Conservation (phyloP, 2,888 invertebrate genomes). For the Drosophila pseudotalamancana region DNA sequence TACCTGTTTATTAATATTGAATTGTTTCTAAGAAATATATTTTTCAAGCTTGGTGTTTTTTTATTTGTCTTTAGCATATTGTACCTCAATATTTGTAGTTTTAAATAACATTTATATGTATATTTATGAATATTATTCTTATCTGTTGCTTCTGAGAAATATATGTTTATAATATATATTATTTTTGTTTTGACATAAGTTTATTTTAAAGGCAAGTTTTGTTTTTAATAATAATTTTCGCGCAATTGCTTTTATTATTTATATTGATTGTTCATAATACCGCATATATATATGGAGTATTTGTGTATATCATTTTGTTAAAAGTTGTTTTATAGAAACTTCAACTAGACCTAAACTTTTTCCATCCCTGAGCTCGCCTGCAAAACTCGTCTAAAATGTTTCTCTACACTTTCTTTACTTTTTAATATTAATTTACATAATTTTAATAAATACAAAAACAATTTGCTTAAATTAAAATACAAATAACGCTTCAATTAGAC, state of each 20-base stretch:
- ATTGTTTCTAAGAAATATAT: background rate
- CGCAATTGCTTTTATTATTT: no score
- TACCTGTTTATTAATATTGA: slow-evolving; percentile 7
- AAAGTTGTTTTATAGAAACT: background rate
- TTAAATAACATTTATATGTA: no score
- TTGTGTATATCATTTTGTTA: background rate
- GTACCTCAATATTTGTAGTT: no score
- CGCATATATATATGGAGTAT: background rate
- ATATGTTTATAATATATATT: no score
- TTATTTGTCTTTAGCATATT: no score
- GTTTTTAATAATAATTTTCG: no score
- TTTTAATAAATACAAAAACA: slow-evolving; percentile 26
- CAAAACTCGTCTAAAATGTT: slow-evolving; percentile 38
- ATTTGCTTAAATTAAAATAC: slow-evolving; percentile 15
- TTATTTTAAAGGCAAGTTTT: no score
- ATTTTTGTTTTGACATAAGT: no score
- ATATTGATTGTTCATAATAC: background rate
- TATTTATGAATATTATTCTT: no score
- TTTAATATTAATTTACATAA: background rate
- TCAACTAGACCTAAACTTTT: background rate
- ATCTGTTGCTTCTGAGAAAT: no score
- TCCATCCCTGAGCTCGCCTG: slow-evolving; percentile 38
- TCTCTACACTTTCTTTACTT: background rate
- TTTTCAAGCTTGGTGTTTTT: background rate
- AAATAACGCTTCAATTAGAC: slow-evolving; percentile 39